phyloP scores from a whole-genome alignment of 2,888 invertebrate genomes.

The Melanargia galathea region DNA sequence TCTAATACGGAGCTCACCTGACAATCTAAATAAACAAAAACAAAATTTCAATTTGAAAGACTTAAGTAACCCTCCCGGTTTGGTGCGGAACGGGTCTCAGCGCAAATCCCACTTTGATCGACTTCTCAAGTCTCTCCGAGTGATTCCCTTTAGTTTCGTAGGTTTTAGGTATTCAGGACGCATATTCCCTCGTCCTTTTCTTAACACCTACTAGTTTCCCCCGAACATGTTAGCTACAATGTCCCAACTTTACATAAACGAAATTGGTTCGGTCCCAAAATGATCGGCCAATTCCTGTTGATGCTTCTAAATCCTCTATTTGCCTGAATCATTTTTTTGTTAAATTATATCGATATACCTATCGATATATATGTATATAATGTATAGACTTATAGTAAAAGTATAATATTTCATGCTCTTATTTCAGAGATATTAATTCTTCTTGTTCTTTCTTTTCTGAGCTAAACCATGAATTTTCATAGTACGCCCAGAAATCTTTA shows the following conservation, averaged over 20 bases:
- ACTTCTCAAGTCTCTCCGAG: constrained; percentile 55
- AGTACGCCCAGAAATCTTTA: too few species aligned
- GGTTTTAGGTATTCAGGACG: constrained; percentile 57
- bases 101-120: constrained; percentile 76
- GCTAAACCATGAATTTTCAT: too few species aligned
- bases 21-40: constrained; percentile 67
- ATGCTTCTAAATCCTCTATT: constrained; percentile 33
- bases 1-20: constrained; percentile 54
- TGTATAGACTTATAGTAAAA: too few species aligned
- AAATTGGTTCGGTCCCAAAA: constrained; percentile 38
- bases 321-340: constrained; percentile 31
- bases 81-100: constrained; percentile 53
- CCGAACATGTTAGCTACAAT: constrained; percentile 35
- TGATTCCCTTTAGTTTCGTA: constrained; percentile 58
- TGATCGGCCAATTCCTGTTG: constrained; percentile 34
- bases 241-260: constrained; percentile 40
- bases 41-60: constrained; percentile 69
- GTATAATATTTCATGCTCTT: too few species aligned
- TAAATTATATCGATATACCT: background rate
- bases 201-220: constrained; percentile 42
- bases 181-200: constrained; percentile 44
- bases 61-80: constrained; percentile 53
- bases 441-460: too few species aligned
- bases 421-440: too few species aligned
- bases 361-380: too few species aligned